phyloP scores from a whole-genome alignment of 2,113 vertebrate genomes.

The human region DNA sequence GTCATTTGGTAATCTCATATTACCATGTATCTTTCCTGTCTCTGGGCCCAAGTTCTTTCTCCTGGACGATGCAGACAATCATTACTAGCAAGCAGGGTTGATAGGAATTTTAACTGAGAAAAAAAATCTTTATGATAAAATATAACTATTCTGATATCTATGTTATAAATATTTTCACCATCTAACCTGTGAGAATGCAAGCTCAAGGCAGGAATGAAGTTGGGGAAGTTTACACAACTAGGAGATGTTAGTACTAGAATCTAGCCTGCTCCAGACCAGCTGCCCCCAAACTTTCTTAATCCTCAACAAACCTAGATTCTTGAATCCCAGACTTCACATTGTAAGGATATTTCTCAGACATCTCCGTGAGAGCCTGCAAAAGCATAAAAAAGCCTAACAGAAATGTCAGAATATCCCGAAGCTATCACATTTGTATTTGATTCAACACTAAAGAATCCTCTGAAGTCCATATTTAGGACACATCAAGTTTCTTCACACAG shows the following conservation, averaged over 20 bases:
- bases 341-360: neutral
- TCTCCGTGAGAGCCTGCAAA: accelerated
- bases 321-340: neutral
- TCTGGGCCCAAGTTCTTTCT: neutral
- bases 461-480: neutral
- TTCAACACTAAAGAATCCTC: neutral
- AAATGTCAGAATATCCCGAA: neutral
- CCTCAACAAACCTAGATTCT: neutral
- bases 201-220: neutral
- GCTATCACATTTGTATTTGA: neutral
- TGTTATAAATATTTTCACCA: neutral
- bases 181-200: neutral
- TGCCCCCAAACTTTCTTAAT: neutral
- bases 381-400: neutral
- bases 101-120: neutral
- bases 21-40: neutral
- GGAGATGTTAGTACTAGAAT: neutral
- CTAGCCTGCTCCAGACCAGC: too few species aligned
- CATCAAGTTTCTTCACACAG: neutral
- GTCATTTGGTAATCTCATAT: neutral
- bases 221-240: neutral
- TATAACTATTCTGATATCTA: neutral
- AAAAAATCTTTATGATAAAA: neutral
- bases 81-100: neutral
- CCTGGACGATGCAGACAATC: neutral